Percentiles rank a stretch among this genome's conserved stretches.
Conservation (phyloP, 2,797 vertebrate species). For the Lycodopsis pacificus region DNA sequence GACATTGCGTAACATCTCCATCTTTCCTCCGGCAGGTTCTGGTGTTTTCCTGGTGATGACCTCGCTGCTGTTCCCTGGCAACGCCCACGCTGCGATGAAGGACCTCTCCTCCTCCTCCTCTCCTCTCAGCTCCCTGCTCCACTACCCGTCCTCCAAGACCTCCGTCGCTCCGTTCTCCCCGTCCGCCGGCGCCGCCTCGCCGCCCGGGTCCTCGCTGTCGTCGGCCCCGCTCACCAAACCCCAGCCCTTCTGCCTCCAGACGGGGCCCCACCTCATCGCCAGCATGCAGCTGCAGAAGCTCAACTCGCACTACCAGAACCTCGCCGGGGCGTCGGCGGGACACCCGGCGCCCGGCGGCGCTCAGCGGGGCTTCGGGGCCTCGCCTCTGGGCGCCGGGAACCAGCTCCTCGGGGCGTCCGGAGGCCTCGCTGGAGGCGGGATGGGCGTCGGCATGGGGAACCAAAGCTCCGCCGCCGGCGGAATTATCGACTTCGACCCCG, state of each 20-base stretch:
- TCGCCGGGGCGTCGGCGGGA: constrained; percentile 52
- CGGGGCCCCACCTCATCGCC: constrained; percentile 84
- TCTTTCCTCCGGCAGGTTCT: constrained; percentile 50
- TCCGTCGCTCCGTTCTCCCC: constrained; percentile 78
- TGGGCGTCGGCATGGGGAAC: constrained; percentile 57
- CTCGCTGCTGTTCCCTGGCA: constrained; percentile 78
- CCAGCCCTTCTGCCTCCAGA: constrained; percentile 81
- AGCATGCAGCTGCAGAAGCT: constrained; percentile 90
- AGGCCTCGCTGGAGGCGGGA: constrained; percentile 50
- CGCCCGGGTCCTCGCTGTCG: constrained; percentile 56
- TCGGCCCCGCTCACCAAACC: constrained; percentile 76
- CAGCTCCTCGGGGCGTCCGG: constrained; percentile 73
- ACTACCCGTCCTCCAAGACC: constrained; percentile 80
- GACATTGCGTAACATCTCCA: constrained; percentile 15
- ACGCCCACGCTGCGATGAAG: constrained; percentile 79
- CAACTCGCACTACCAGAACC: constrained; percentile 87
- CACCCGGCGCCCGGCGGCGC: constrained; percentile 42
- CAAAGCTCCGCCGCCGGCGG: constrained; percentile 68
- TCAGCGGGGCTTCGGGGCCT: constrained; percentile 62
- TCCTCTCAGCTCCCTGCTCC: constrained; percentile 80
- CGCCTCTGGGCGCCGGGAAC: constrained; percentile 55
- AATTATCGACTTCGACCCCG: constrained; percentile 86
- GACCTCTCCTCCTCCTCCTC: constrained; percentile 79
- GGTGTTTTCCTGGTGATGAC: constrained; percentile 79
- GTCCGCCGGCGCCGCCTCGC: constrained; percentile 52